These are phyloP conservation scores for Echeneis naucrates DNA, from an alignment of 2,797 vertebrate species.

Conservation along the genomic window DNA sequence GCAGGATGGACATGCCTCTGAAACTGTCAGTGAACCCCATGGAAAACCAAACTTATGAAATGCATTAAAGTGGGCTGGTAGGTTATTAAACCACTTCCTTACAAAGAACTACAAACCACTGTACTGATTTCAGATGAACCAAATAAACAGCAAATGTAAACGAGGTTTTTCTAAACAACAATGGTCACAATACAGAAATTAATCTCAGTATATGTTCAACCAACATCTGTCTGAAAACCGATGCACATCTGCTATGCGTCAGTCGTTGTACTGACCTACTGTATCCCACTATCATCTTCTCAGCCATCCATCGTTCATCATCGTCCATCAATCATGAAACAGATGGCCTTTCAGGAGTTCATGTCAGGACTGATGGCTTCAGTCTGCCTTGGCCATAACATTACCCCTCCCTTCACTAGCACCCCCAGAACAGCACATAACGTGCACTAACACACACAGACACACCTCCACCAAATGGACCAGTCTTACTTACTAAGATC, in stretches of 20 bases:
- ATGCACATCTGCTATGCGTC: slow-evolving; percentile 41
- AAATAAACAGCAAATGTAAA: neutral
- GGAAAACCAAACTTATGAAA: slow-evolving; percentile 24
- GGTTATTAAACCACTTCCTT: neutral
- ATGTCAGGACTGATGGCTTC: slow-evolving; percentile 78
- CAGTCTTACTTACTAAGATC: slow-evolving; percentile 45
- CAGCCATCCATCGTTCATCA: slow-evolving; percentile 77
- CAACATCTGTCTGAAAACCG: slow-evolving; percentile 12
- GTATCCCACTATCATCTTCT: slow-evolving; percentile 60
- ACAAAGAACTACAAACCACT: neutral
- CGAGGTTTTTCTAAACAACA: neutral
- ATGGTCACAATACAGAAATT: neutral
- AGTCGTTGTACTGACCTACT: slow-evolving; percentile 54
- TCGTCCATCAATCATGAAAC: slow-evolving; percentile 84
- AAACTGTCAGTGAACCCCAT: neutral
- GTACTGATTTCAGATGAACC: neutral
- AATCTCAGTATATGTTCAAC: neutral
- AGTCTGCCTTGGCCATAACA: slow-evolving; percentile 74
- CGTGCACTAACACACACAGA: slow-evolving; percentile 35
- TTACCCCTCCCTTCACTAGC: slow-evolving; percentile 48
- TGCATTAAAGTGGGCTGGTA: neutral
- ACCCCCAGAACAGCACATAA: slow-evolving; percentile 29
- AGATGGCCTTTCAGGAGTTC: slow-evolving; percentile 83
- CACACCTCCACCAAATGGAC: slow-evolving; percentile 58
- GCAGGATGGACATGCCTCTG: slow-evolving; percentile 4